Base-by-base conservation (phyloP, 92 coral and sea anemone genomes). In the Porites evermanni region DNA sequence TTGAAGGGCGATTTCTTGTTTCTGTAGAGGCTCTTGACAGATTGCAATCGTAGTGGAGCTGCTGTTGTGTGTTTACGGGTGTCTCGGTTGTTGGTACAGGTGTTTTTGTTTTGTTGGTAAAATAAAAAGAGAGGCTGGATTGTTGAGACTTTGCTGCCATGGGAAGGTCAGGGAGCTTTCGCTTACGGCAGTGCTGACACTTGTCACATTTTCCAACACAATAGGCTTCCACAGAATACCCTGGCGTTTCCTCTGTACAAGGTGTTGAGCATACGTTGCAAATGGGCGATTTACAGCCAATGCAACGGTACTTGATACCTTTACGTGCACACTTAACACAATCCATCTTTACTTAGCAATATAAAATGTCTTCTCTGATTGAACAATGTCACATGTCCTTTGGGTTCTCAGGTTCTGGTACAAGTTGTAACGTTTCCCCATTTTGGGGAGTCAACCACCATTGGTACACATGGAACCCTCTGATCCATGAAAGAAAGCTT, bases 191-290 rank as follows among this genome's bases (percentile, higher is more conserved):
- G 81, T 82, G 91, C 59, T 88, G 91, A 74, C 89, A 83, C 77
- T 84, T 87, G 24, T 78, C 63, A 80, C 91, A 91, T 91, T 91
- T 91, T 84, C 91, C 89, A 79, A 88, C 89, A 69, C 59, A 54
- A 8, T 54, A 54, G 59, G 70, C 77, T 72, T 91, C 84, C 72
- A 85, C 87, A 80, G 82, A 67, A 66, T 89, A 89, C 76, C 92
- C 90, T 52, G 88, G 91, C 53, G 84, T 90, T 90, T 86, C 78
- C 12, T 82, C 91, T 78, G 93, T 86, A 54, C 59, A 54, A 54
- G 59, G 59, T 54, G 9, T 54, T 54, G 59, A 54, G 59, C 59
- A 54, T 54, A 54, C 59, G 10, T 89, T 92, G 64, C 91, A 92
- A 64, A 92, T 89, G 59, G 86, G 86, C 52, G 70, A 67, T 77